A percentile compares a stretch with the other conserved stretches of the same genome.
Evolutionary conservation across 2,888 invertebrate species (phyloP).

Genomic region (Tuberolachnus salignus): DNA sequence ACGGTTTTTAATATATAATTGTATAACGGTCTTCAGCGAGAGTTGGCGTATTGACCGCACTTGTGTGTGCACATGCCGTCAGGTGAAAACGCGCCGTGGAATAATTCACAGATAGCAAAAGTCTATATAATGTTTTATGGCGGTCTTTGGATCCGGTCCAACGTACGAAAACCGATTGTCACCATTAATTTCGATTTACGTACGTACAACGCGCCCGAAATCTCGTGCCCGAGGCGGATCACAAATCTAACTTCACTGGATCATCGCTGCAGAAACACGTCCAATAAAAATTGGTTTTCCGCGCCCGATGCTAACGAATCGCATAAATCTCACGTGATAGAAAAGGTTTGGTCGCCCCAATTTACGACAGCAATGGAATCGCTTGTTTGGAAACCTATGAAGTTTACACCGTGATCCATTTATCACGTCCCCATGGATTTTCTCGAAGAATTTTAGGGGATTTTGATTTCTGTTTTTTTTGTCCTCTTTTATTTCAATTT

Average conservation of each 20-base stretch:
- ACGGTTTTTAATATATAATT: not conserved
- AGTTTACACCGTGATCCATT: too few species aligned
- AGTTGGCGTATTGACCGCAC: not conserved
- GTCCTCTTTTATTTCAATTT: too few species aligned
- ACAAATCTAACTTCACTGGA: not conserved
- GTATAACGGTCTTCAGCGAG: not conserved
- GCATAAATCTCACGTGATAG: not conserved
- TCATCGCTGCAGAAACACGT: not conserved
- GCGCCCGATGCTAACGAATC: not conserved
- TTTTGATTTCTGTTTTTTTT: too few species aligned
- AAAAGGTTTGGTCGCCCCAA: not conserved
- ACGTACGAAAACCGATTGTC: constrained; percentile 37
- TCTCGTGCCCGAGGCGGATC: not conserved
- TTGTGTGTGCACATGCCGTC: not conserved
- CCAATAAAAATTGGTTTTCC: not conserved
- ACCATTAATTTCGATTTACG: constrained; percentile 12
- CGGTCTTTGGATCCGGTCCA: constrained; percentile 27
- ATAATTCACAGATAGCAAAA: not conserved
- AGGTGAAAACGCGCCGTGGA: not conserved
- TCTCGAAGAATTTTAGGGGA: too few species aligned
- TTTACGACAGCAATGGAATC: not conserved
- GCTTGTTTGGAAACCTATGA: too few species aligned
- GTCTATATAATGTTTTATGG: constrained; percentile 26
- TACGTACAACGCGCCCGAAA: not conserved
- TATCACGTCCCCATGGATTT: too few species aligned